Percentiles rank a stretch among this genome's conserved stretches.
Conservation (phyloP, 2,797 vertebrate genomes). For the Phrynocephalus guinanensis region DNA sequence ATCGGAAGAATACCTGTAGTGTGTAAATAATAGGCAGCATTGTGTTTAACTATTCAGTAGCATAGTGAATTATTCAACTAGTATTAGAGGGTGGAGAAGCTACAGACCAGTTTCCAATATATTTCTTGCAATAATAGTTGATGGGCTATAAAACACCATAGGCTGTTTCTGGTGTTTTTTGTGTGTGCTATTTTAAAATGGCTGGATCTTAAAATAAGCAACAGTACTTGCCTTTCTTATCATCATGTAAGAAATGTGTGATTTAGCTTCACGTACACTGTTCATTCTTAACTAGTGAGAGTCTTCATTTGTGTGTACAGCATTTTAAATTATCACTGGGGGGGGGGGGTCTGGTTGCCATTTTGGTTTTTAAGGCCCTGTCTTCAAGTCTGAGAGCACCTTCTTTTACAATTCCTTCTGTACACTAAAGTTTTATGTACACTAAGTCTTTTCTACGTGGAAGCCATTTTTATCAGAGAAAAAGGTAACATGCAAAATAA, state of each 20-base stretch:
- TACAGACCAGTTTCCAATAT: constrained; percentile 39
- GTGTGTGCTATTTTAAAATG: not conserved
- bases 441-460: not conserved
- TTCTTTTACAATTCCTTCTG: not conserved
- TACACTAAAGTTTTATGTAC: not conserved
- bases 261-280: not conserved
- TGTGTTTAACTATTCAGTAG: constrained; percentile 68
- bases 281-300: not conserved
- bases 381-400: not conserved
- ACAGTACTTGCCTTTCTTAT: not conserved
- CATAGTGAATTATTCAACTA: constrained; percentile 69
- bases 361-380: not conserved
- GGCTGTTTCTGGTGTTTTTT: constrained; percentile 2
- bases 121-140: not conserved
- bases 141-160: not conserved
- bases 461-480: not conserved
- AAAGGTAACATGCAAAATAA: not conserved
- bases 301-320: constrained; percentile 7
- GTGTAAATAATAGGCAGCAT: constrained; percentile 55
- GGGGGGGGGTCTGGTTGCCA: not conserved
- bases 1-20: constrained; percentile 32
- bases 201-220: not conserved
- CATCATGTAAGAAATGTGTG: not conserved
- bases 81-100: constrained; percentile 26
- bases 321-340: not conserved